Evolutionary conservation across 1,140 invertebrate species (phyloP), one percentile per base, ranked within the genome.

Genomic region (Saxidomus purpurata): DNA sequence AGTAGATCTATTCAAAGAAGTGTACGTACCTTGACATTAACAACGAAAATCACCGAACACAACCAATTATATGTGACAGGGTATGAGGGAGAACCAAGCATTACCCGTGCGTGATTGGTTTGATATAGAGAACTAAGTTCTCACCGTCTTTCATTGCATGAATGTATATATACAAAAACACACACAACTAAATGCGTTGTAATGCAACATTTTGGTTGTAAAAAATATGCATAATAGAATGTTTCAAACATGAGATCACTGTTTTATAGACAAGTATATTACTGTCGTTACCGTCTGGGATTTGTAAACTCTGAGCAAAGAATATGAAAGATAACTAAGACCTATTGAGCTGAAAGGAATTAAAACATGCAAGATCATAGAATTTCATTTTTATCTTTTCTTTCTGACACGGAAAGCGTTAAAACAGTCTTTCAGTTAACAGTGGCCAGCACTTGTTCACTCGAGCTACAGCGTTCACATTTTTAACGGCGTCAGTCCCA

Each of bases 161-260:
- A 63, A 63, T 63, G 28, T 63, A 63, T 63, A 63, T 8, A 63
- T 28, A 63, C 59, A 63, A 63, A 63, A 25, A 63, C 22, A 28
- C 22, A 6, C 4, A 63, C 8, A 59, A n/a, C 1, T 28, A 63
- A n/a, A 63, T 63, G 25, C 59, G 59, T 63, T 25, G 59, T 63
- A 63, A 63, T 19, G 59, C 59, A 28, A n/a, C 22, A 63, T 4
- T 43, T 43, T 63, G 59, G 4, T 55, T 55, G 52, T 55, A 55
- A 55, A 55, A 43, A 28, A n/a, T 25, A 63, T 63, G 59, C 59
- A 63, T 63, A 63, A 63, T 43, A 63, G 59, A 63, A 63, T 63
- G 59, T 63, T 28, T 9, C 15, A 25, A 63, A 63, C 19, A n/a
- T 63, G 59, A 63, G 59, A 63, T 63, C 59, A 63, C 9, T 6